A percentile compares a stretch with the other conserved stretches of the same genome.
Evolutionary conservation across 2,888 invertebrate species (phyloP).

Genomic region (Bursaphelenchus okinawaensis): DNA sequence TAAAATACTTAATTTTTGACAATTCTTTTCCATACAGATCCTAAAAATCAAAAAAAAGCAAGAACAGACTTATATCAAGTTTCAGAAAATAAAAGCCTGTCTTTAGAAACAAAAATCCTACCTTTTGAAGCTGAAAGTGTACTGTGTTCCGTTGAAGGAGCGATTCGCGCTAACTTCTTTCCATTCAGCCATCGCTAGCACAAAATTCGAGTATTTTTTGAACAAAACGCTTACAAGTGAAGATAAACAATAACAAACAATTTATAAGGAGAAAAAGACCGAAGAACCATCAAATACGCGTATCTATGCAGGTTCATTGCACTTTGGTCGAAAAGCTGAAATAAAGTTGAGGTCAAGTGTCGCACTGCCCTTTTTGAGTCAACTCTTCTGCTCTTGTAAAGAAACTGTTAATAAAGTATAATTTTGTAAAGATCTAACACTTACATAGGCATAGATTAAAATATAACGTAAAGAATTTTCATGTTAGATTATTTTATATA

Average conservation of each 20-base stretch:
- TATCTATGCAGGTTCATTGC: background rate
- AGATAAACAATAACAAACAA: too few relatives aligned
- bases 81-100: too few relatives aligned
- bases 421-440: too few relatives aligned
- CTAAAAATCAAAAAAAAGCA: background rate
- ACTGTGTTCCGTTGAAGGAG: slow-evolving; percentile 78
- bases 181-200: slow-evolving; percentile 11
- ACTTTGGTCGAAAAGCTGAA: background rate
- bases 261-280: background rate
- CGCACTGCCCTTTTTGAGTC: background rate
- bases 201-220: too few relatives aligned
- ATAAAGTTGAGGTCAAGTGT: background rate
- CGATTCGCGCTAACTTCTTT: slow-evolving; percentile 61
- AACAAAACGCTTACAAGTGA: too few relatives aligned
- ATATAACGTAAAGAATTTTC: too few relatives aligned
- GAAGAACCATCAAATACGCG: background rate
- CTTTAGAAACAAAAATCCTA: slow-evolving; percentile 46
- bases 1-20: slow-evolving; percentile 45
- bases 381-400: background rate
- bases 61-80: too few relatives aligned
- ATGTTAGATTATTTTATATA: too few relatives aligned
- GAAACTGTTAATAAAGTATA: too few relatives aligned
- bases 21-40: slow-evolving; percentile 10
- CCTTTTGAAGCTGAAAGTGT: slow-evolving; percentile 76
- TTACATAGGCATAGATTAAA: too few relatives aligned